Percentiles rank a stretch among this genome's conserved stretches.
Conservation (phyloP, 1,140 invertebrate species). For the Rhyacophila brunnea region DNA sequence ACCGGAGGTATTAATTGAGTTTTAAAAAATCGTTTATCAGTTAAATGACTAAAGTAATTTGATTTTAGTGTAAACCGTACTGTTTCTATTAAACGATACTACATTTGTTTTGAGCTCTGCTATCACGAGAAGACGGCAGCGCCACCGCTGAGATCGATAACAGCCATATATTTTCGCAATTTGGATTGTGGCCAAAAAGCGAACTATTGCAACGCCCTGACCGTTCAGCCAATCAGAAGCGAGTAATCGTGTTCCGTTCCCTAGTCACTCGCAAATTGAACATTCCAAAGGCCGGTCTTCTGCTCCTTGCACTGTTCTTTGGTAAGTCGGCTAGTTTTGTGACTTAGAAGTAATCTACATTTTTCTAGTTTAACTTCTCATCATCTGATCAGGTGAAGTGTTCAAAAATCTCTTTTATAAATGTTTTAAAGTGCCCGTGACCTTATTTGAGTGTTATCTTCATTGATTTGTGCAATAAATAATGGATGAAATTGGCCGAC, state of each 20-base stretch:
- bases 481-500: conserved; percentile 10
- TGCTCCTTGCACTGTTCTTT: conserved; percentile 60
- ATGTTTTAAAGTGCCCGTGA: conserved; percentile 46
- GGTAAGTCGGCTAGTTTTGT: conserved; percentile 57
- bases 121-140: conserved; percentile 13
- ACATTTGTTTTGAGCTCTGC: conserved; percentile 2
- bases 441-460: conserved; percentile 46
- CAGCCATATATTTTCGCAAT: conserved; percentile 32
- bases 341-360: conserved; percentile 45
- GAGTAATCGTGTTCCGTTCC: conserved; percentile 43
- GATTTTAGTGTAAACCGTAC: not conserved
- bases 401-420: conserved; percentile 33
- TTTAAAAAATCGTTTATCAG: not conserved
- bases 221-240: conserved; percentile 44
- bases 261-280: conserved; percentile 58
- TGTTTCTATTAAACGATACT: conserved; percentile 35
- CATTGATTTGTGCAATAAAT: conserved; percentile 27
- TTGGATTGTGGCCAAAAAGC: conserved; percentile 47
- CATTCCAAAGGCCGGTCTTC: conserved; percentile 65
- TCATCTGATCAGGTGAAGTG: conserved; percentile 45
- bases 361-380: conserved; percentile 40
- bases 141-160: conserved; percentile 18
- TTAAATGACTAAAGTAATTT: not conserved
- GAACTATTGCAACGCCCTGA: conserved; percentile 39
- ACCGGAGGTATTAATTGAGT: no score